Percentiles rank a stretch among this genome's conserved stretches.
These are phyloP conservation scores for Augochlorella aurata DNA, from an alignment of 2,888 invertebrate species.

Conservation along the genomic window DNA sequence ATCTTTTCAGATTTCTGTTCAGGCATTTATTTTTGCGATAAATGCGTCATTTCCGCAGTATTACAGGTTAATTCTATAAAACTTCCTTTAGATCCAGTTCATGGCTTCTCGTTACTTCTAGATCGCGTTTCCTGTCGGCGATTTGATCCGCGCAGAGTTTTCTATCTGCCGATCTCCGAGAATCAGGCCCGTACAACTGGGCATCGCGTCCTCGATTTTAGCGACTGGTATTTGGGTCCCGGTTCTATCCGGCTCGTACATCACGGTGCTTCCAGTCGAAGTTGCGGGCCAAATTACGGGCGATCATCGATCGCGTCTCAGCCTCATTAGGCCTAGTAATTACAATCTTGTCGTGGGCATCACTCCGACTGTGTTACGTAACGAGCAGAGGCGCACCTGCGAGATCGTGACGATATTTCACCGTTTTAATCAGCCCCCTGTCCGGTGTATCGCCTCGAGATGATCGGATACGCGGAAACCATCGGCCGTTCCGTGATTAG, in stretches of 20 bases:
- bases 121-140: too few relatives aligned
- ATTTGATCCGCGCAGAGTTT: too few relatives aligned
- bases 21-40: too few relatives aligned
- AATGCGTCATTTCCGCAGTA: too few relatives aligned
- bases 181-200: too few relatives aligned
- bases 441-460: constrained; percentile 51
- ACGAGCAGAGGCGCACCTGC: constrained; percentile 48
- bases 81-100: too few relatives aligned
- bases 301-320: constrained; percentile 57
- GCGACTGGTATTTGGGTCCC: not conserved
- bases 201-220: not conserved
- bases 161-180: too few relatives aligned
- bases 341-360: constrained; percentile 59
- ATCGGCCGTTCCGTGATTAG: constrained; percentile 47
- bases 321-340: constrained; percentile 67
- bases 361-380: constrained; percentile 56
- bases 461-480: constrained; percentile 61
- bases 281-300: constrained; percentile 48
- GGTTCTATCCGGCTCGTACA: not conserved
- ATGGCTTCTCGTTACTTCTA: too few relatives aligned
- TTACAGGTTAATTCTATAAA: too few relatives aligned
- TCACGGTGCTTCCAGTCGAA: not conserved
- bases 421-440: constrained; percentile 65
- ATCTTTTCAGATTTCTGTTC: too few relatives aligned
- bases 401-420: constrained; percentile 67